These are phyloP conservation scores for Percopsis transmontana DNA, from an alignment of 2,113 vertebrate species.

Conservation along the genomic window DNA sequence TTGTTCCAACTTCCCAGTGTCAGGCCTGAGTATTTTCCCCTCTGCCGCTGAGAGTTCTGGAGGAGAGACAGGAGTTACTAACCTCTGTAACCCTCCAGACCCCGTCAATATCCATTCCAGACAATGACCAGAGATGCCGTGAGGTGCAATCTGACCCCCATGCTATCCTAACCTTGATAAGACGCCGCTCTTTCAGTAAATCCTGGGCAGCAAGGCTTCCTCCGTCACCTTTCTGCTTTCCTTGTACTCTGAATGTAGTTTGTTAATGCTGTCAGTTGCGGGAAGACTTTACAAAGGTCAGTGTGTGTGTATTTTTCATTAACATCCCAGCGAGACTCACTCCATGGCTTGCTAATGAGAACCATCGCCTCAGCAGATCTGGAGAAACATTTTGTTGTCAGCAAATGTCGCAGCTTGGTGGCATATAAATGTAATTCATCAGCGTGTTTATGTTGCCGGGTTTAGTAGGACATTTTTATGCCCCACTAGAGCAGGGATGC, in stretches of 20 bases:
- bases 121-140: constrained; percentile 18
- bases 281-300: constrained; percentile 73
- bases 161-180: constrained; percentile 9
- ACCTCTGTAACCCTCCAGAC: constrained; percentile 62
- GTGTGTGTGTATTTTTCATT: constrained; percentile 74
- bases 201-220: constrained; percentile 30
- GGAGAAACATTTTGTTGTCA: constrained; percentile 77
- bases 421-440: constrained; percentile 79
- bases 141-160: background rate
- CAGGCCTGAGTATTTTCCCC: constrained; percentile 49
- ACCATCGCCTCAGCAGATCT: constrained; percentile 71
- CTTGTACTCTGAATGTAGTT: constrained; percentile 51
- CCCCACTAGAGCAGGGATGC: constrained; percentile 71
- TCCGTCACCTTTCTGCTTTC: constrained; percentile 17
- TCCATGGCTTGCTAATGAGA: constrained; percentile 73
- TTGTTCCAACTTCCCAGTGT: constrained; percentile 65
- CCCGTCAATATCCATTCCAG: constrained; percentile 40
- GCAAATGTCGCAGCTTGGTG: constrained; percentile 75
- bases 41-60: constrained; percentile 59
- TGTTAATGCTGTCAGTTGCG: constrained; percentile 64
- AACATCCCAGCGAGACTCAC: constrained; percentile 61
- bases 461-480: constrained; percentile 77
- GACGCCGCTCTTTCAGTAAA: constrained; percentile 19
- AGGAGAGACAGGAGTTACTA: constrained; percentile 42
- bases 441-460: constrained; percentile 76